Evolutionary conservation across 1,140 invertebrate genomes (phyloP).

Genomic region (Drosophila sturtevanti): DNA sequence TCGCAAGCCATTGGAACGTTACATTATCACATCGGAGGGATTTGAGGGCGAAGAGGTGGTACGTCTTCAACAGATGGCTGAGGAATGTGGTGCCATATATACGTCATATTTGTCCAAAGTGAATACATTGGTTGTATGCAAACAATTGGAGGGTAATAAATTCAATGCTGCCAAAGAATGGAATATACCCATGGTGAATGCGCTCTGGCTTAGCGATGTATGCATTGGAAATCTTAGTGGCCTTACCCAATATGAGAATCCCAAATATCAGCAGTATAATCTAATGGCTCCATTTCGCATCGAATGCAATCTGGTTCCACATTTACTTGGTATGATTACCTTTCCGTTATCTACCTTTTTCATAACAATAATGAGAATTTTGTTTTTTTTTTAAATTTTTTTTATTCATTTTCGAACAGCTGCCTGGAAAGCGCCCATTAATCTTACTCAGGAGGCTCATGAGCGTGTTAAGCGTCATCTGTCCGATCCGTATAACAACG

Average conservation of each 20-base stretch:
- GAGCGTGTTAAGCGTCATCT: slow-evolving; percentile 89
- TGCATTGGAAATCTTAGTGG: slow-evolving; percentile 94
- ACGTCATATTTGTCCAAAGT: slow-evolving; percentile 89
- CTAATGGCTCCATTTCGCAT: slow-evolving; percentile 91
- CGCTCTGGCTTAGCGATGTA: slow-evolving; percentile 96
- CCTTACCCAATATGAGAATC: slow-evolving; percentile 90
- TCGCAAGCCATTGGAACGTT: slow-evolving; percentile 86
- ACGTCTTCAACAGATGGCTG: slow-evolving; percentile 92
- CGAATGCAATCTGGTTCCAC: slow-evolving; percentile 92
- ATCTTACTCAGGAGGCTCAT: slow-evolving; percentile 93
- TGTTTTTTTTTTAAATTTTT: background rate
- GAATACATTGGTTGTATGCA: slow-evolving; percentile 89
- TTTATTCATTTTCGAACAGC: slow-evolving; percentile 83
- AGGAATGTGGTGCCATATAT: slow-evolving; percentile 91
- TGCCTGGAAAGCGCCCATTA: slow-evolving; percentile 95
- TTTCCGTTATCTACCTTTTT: background rate
- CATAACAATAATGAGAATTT: background rate
- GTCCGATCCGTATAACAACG: slow-evolving; percentile 83
- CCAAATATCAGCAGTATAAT: slow-evolving; percentile 94
- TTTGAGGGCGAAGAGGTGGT: slow-evolving; percentile 93
- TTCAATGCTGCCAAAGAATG: slow-evolving; percentile 95
- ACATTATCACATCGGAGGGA: slow-evolving; percentile 91
- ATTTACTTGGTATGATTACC: slow-evolving; percentile 92
- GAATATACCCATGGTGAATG: slow-evolving; percentile 93
- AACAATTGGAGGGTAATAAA: slow-evolving; percentile 93